Base-by-base conservation (phyloP, 2,113 vertebrate species). In the Amphiprion ocellaris region DNA sequence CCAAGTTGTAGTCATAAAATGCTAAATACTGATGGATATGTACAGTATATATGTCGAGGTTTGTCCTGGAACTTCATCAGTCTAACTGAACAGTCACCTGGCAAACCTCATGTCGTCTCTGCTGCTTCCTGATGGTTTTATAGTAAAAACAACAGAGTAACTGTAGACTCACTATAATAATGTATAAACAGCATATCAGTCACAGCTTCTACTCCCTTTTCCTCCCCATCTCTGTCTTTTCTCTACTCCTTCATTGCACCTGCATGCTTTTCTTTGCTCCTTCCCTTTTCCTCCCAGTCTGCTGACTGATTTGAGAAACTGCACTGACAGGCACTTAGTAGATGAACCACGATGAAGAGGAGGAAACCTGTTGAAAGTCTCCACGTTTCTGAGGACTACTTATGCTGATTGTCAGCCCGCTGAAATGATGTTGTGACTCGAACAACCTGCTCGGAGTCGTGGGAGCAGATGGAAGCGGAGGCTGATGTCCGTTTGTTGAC, bases 401-500 rank as follows among this genome's bases (percentile, higher is more conserved):
- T 8, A 30, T 9, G 73, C 28, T 2, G 69, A 79, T 44, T 33
- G 37, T 65, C 80, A 2, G 16, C 9, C 15, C 4, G 70, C 56
- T 54, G 68, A 72, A 59, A 64, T 15, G 46, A 72, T 59, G 69
- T 46, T 19, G 67, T 54, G 80, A 26, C 65, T 76, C 53, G 3
- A 56, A 41, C 61, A 26, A 81, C 67, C 68, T 41, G 62, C 66
- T 0, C 12, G 0, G 63, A 53, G 60, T 33, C n/a, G 19, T 16
- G 59, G 77, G 60, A 66, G 54, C 23, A 0, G 1, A 50, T 69
- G 58, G 2, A 59, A 60, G 47, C 21, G 10, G 69, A 54, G 54
- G 74, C 69, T n/a, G 54, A 41, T 58, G 81, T 86, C 81, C 76
- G 78, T 88, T 88, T 89, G 86, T 89, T 90, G 81, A 88, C 87